Percentiles rank a stretch among this genome's conserved stretches.
These are phyloP conservation scores for Urophycis tenuis DNA, from an alignment of 2,797 vertebrate species.

Conservation along the genomic window DNA sequence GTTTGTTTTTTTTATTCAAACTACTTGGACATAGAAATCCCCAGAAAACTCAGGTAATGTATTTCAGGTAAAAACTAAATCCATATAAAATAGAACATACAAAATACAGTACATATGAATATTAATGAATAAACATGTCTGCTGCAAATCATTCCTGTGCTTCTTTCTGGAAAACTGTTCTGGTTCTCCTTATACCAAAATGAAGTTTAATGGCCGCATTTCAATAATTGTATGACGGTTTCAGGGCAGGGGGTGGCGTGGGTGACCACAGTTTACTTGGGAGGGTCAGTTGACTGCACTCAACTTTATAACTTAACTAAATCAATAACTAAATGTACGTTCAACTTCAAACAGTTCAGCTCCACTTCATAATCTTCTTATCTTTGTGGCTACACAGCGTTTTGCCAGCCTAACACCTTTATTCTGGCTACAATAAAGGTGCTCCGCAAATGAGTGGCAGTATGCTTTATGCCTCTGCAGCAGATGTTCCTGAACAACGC, in stretches of 20 bases:
- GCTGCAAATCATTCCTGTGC: not conserved
- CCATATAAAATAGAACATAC: not conserved
- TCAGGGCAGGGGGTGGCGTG: too few species aligned
- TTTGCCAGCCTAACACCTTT: not conserved
- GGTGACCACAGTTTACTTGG: too few species aligned
- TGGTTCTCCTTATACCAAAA: too few species aligned
- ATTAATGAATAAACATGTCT: not conserved
- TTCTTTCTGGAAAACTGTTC: not conserved
- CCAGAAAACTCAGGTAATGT: not conserved
- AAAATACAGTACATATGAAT: not conserved
- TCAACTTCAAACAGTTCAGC: not conserved
- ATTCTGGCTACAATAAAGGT: not conserved
- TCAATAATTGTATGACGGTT: too few species aligned
- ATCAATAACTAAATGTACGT: not conserved
- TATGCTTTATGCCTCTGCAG: slow-evolving; percentile 10
- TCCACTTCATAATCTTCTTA: slow-evolving; percentile 20
- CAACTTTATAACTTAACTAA: too few species aligned
- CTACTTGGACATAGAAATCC: not conserved
- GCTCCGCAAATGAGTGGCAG: slow-evolving; percentile 9
- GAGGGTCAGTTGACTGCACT: too few species aligned
- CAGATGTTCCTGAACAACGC: slow-evolving; percentile 24
- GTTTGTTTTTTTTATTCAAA: not conserved
- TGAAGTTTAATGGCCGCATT: too few species aligned
- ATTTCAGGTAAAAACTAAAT: not conserved
- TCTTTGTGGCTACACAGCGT: not conserved